phyloP scores from a whole-genome alignment of 2,888 invertebrate genomes.

The Sturmia bella region DNA sequence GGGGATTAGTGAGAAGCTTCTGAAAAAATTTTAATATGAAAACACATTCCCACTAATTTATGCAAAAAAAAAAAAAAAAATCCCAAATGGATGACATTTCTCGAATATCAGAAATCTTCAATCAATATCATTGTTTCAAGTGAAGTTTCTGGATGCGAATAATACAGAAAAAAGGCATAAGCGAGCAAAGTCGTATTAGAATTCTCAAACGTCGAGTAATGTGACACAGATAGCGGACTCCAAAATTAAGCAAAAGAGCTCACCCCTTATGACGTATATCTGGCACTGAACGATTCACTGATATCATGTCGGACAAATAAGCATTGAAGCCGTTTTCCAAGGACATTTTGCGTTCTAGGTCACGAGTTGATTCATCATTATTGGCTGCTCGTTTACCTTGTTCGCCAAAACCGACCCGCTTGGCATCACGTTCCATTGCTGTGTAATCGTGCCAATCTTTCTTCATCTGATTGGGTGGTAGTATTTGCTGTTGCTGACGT shows the following conservation, averaged over 20 bases:
- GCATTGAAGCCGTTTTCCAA: conserved; percentile 97
- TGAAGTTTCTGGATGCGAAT: no score
- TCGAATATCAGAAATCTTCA: no score
- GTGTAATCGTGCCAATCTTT: conserved; percentile 92
- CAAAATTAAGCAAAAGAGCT: conserved; percentile 65
- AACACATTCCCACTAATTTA: no score
- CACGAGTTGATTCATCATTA: conserved; percentile 84
- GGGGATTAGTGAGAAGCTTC: no score
- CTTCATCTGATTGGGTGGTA: conserved; percentile 79
- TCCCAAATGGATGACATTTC: no score
- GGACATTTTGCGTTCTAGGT: conserved; percentile 86
- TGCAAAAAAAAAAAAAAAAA: no score
- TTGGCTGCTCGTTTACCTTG: conserved; percentile 87
- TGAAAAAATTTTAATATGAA: no score
- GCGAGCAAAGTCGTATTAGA: no score
- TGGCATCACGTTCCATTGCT: conserved; percentile 85
- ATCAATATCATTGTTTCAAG: no score
- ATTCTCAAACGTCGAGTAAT: no score
- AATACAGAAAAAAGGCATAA: no score
- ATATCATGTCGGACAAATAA: conserved; percentile 94
- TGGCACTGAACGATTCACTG: conserved; percentile 91
- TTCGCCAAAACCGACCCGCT: conserved; percentile 88
- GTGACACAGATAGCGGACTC: no score
- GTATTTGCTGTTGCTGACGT: conserved; percentile 52
- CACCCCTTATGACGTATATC: conserved; percentile 88